These are phyloP conservation scores for Chionomys nivalis DNA, from an alignment of 2,113 vertebrate species.

Conservation along the genomic window DNA sequence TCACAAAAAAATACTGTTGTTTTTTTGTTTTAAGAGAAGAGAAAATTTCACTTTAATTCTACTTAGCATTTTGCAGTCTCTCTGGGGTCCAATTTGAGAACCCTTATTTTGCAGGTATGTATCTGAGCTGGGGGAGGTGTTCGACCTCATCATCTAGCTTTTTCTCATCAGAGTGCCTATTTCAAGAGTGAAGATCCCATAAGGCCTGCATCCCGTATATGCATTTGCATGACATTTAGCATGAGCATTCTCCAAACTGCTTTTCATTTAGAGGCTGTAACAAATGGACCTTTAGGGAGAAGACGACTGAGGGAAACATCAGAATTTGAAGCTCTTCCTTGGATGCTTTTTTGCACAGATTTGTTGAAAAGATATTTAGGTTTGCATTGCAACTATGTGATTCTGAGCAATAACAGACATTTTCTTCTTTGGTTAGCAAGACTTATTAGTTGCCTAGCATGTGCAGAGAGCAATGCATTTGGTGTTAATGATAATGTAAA, in stretches of 20 bases:
- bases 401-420: background rate
- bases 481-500: background rate
- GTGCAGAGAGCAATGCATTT: background rate
- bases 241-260: background rate
- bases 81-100: background rate
- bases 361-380: background rate
- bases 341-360: slow-evolving; percentile 5
- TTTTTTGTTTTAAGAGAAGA: background rate
- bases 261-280: background rate
- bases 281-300: background rate
- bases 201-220: slow-evolving; percentile 34
- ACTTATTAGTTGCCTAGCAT: background rate
- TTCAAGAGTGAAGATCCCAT: background rate
- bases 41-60: slow-evolving; percentile 31
- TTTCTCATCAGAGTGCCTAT: slow-evolving; percentile 13
- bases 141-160: slow-evolving; percentile 36
- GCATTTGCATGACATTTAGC: slow-evolving; percentile 46
- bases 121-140: background rate
- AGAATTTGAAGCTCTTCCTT: slow-evolving; percentile 27
- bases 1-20: background rate
- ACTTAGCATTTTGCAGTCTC: background rate
- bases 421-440: slow-evolving; percentile 12
- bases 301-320: slow-evolving; percentile 15
- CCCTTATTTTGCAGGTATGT: background rate
- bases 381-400: background rate